Percentiles rank a stretch among this genome's conserved stretches.
phyloP scores from a whole-genome alignment of 2,113 vertebrate species.

The Sinosuthora webbiana region DNA sequence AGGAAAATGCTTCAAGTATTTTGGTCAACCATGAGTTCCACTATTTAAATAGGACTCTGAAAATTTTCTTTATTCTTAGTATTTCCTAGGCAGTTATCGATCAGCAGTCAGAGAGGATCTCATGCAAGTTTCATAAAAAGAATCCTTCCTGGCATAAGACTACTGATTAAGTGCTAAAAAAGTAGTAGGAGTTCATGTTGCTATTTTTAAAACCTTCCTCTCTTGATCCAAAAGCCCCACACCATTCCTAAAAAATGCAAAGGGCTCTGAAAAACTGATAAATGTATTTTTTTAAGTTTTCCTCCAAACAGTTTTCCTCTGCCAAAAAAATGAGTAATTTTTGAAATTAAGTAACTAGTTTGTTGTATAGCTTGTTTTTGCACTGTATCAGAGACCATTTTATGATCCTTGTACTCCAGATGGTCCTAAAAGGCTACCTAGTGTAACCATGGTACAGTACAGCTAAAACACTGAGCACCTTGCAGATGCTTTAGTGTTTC shows the following conservation, averaged over 20 bases:
- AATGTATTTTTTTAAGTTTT: neutral
- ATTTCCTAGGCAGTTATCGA: neutral
- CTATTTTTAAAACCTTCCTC: constrained; percentile 28
- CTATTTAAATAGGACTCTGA: neutral
- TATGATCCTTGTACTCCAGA: neutral
- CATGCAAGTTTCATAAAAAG: neutral
- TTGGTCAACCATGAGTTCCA: neutral
- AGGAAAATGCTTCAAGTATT: neutral
- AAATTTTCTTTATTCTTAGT: neutral
- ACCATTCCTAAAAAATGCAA: neutral
- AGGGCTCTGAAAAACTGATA: neutral
- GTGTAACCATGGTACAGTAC: neutral
- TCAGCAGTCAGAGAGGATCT: neutral
- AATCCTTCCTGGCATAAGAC: neutral
- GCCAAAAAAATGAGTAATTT: neutral
- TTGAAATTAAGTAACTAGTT: neutral
- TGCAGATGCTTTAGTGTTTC: neutral
- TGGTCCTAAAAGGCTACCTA: neutral
- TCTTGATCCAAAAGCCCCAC: neutral
- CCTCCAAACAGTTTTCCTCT: neutral
- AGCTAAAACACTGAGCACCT: neutral
- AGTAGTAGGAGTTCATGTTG: neutral
- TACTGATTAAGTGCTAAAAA: neutral
- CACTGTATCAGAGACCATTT: neutral
- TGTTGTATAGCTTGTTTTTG: neutral